Conservation (phyloP, 2,888 invertebrate genomes). For the Fabriciana adippe region DNA sequence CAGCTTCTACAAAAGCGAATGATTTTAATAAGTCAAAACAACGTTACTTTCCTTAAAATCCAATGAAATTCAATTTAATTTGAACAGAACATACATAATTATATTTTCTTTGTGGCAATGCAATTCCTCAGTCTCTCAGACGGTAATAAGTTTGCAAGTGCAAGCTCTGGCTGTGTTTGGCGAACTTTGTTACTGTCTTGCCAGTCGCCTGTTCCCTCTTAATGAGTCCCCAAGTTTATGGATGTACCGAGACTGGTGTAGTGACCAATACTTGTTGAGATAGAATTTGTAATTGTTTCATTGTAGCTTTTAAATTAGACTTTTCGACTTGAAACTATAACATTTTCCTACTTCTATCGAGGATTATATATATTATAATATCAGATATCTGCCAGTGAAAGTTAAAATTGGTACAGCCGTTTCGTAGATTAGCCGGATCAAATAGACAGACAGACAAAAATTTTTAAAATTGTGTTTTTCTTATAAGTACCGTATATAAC, state of each 20-base stretch:
- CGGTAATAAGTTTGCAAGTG: conserved; percentile 20
- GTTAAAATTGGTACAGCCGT: too few relatives aligned
- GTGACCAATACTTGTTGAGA: conserved; percentile 9
- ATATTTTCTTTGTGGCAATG: conserved; percentile 13
- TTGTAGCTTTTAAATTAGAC: background rate
- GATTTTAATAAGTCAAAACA: background rate
- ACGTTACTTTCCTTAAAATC: background rate
- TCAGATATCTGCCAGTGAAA: too few relatives aligned
- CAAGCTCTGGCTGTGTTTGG: conserved; percentile 7
- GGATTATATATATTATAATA: too few relatives aligned
- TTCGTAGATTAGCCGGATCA: too few relatives aligned
- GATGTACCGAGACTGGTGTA: conserved; percentile 7
- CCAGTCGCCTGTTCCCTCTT: conserved; percentile 4
- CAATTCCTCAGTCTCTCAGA: background rate
- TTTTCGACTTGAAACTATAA: too few relatives aligned
- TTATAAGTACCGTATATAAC: too few relatives aligned
- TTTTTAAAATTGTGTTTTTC: too few relatives aligned
- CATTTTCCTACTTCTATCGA: too few relatives aligned
- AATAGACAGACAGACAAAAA: too few relatives aligned
- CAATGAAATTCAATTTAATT: background rate
- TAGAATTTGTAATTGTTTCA: background rate
- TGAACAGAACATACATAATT: background rate
- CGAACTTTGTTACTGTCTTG: conserved; percentile 17
- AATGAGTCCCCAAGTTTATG: conserved; percentile 15
- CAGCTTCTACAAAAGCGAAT: too few relatives aligned